Evolutionary conservation across 1,140 invertebrate species (phyloP), one percentile per base, ranked within the genome.

Genomic region (Plodia interpunctella): DNA sequence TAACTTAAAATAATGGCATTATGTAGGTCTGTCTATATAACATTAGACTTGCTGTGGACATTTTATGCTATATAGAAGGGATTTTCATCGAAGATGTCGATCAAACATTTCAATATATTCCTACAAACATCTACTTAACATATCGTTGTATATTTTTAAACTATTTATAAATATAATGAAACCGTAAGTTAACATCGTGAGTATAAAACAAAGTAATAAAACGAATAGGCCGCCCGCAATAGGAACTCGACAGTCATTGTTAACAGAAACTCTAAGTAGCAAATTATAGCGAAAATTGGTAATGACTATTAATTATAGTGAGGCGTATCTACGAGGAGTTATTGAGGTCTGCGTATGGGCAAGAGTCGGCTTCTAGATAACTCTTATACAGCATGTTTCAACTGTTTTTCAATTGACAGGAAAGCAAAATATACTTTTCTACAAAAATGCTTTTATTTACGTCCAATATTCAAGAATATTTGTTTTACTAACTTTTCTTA

Each of bases 1-100:
- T 63, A 65, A 61, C 55, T 62, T 73, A 72, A 65, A 72, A 69
- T 55, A 66, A 77, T 74, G 72, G 69, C 74, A 74, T 77, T 68
- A 70, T 57, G 44, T 62, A 62, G 61, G 55, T 63, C 68, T 32
- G 30, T 62, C 65, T 30, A 55, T 56, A 49, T 55, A 63, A n/a
- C 38, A 15, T 17, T 15, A 15, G 38, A 44, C 38, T 15, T 25
- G 6, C 21, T 25, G 32, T 35, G 13, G 3, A 35, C 1, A 11
- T 35, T 3, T 11, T 35, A 11, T 35, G 10, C 13, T 35, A 35
- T 10, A 35, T 9, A 13, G 1, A 35, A 35, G 4, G 3, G 8
- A 5, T 5, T 35, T 35, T 35, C 4, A 35, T 35, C 32, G 10
- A 35, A 1, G 32, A 35, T 13, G 38, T 17, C 15, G 15, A 44